These are phyloP conservation scores for Drosophila tropicalis DNA, from an alignment of 1,140 invertebrate genomes.

Conservation along the genomic window DNA sequence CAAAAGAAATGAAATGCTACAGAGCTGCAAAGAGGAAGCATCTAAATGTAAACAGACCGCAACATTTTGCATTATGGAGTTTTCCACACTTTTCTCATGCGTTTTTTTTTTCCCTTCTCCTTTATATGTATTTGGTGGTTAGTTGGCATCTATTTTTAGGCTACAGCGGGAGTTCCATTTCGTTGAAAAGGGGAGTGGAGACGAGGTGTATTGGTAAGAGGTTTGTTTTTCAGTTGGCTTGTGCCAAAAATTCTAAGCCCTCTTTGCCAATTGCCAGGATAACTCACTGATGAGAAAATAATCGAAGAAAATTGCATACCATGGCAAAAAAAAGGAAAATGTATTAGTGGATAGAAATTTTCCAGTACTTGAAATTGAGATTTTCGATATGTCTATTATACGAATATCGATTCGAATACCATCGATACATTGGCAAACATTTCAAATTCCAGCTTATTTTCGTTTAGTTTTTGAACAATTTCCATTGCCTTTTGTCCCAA, in stretches of 20 bases:
- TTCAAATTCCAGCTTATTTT: not conserved
- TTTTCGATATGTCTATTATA: too few relatives aligned
- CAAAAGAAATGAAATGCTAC: slow-evolving; percentile 43
- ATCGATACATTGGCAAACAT: not conserved
- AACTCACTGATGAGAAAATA: slow-evolving; percentile 37
- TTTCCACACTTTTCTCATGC: slow-evolving; percentile 18
- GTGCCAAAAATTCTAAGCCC: slow-evolving; percentile 34
- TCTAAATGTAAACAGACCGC: slow-evolving; percentile 73
- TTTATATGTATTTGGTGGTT: not conserved
- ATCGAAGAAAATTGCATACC: slow-evolving; percentile 8
- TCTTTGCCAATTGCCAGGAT: slow-evolving; percentile 40
- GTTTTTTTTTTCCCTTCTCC: slow-evolving; percentile 6
- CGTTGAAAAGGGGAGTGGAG: slow-evolving; percentile 16
- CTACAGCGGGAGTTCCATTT: not conserved
- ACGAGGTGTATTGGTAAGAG: slow-evolving; percentile 19
- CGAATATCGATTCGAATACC: not conserved
- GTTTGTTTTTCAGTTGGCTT: not conserved
- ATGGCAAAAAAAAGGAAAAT: too few relatives aligned
- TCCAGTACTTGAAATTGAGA: too few relatives aligned
- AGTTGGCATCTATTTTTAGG: slow-evolving; percentile 41
- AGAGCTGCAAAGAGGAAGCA: not conserved
- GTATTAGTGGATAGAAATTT: not conserved
- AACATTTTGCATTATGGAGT: slow-evolving; percentile 73
- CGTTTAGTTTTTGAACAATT: not conserved
- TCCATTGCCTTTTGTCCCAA: not conserved